Conservation (phyloP, 2,797 vertebrate species). For the Brotula barbata region DNA sequence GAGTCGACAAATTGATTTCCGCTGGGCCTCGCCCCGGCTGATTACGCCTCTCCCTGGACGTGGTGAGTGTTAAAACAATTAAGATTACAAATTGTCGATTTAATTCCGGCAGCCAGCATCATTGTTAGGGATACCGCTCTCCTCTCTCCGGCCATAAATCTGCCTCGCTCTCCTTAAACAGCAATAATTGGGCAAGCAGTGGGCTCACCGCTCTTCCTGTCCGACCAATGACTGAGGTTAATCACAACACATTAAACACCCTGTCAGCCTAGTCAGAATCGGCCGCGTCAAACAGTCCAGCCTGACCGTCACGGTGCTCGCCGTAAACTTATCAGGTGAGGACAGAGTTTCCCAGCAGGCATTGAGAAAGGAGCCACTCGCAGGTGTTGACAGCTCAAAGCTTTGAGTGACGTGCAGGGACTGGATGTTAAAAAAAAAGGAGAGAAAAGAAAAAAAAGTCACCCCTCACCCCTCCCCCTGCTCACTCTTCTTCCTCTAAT, state of each 20-base stretch:
- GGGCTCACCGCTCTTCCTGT: conserved; percentile 33
- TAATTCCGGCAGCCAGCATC: conserved; percentile 68
- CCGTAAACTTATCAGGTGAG: conserved; percentile 30
- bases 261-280: conserved; percentile 29
- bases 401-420: conserved; percentile 22
- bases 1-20: conserved; percentile 68
- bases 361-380: conserved; percentile 2
- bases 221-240: conserved; percentile 53
- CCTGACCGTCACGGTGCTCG: not conserved
- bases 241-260: conserved; percentile 64
- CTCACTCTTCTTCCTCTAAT: conserved; percentile 37
- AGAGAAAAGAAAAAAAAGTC: too few relatives aligned
- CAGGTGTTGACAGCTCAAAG: conserved; percentile 10
- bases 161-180: conserved; percentile 62
- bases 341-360: conserved; percentile 23
- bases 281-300: conserved; percentile 20
- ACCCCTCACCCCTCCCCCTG: not conserved
- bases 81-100: conserved; percentile 79
- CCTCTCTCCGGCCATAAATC: conserved; percentile 67
- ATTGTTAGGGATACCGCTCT: conserved; percentile 70
- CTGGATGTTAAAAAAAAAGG: conserved; percentile 32
- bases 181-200: conserved; percentile 64
- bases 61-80: conserved; percentile 62
- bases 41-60: conserved; percentile 64
- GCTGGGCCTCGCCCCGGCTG: conserved; percentile 55